Base-by-base conservation (phyloP, 1,140 invertebrate genomes). In the Brachionus rubens region DNA sequence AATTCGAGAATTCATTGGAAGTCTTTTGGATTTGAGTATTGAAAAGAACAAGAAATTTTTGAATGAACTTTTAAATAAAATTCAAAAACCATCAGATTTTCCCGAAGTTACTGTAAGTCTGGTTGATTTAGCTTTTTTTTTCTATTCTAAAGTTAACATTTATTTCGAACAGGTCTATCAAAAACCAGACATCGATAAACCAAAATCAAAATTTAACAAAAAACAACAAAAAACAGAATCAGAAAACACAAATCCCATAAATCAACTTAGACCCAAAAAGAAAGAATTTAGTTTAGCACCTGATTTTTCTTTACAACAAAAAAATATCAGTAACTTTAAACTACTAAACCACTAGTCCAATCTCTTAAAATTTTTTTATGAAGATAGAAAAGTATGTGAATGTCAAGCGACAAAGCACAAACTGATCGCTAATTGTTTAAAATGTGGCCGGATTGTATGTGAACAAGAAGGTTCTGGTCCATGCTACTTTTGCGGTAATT, bases 381-480 rank as follows among this genome's bases (percentile, higher is more conserved):
- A 33, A 77, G 68, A 76, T 48, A 30, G 94, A 70, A 89, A 91
- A 79, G 83, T 84, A 50, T 99, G 96, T 86, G 88, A 94, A 67
- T 99, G 96, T 82, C 91, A 98, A 86, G 94, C 94, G 1, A 88
- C 89, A 14, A 91, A 90, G 81, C 96, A 99, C 85, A 86, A 88
- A 59, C 85, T 99, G 10, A 88, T 99, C 54, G 94, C 91, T 81
- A 99, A 99, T 85, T 99, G 96, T 80, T 81, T 92, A 0, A 89
- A 89, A 67, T 99, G 96, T 87, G 96, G 96, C 0, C 87, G 94
- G 78, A 91, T 99, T 80, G 91, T 98, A 24, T 99, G 96, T 86
- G 88, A 88, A 68, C 94, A 98, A 86, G 96, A 99, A 87, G 95
- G 96, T 1, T 90, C 93, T 40, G 96, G 96, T 0, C 92, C 93